Base-by-base conservation (phyloP, 2,888 invertebrate genomes). In the Eilema depressum region DNA sequence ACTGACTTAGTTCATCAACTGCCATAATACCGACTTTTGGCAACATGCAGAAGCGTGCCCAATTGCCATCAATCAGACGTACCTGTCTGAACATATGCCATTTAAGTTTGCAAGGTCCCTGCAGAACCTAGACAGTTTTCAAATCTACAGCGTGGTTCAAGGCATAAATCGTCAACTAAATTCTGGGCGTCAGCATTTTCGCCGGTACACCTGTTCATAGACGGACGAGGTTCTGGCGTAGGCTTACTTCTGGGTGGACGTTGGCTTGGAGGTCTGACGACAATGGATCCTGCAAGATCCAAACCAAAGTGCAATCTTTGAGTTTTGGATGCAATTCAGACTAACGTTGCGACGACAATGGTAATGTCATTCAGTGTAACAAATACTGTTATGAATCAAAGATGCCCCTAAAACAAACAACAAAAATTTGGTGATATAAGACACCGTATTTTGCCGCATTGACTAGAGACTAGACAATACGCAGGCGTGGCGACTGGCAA, bases 401-500 rank as follows among this genome's bases (percentile, higher is more conserved):
- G 11, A 37, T 12, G 1, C 17, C n/a, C 8, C 53, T n/a, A 10
- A 53, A 63, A 64, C 7, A 12, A 64, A 64, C 47, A 63, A 47
- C 57, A 23, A 14, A 64, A 53, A 64, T 30, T 20, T 12, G n/a
- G 47, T 30, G 59, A 64, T 59, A 64, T 60, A 53, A 30, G n/a
- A 64, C 37, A 61, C 7, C 8, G 56, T 28, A 60, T 65, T 70
- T 62, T 66, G 62, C 56, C 70, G 66, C 70, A 63, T 63, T 23
- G 62, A 28, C 53, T 23, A 70, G 70, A 70, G 62, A 28, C 53
- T 23, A 70, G 70, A 70, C 70, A 66, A 70, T 66, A 53, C n/a
- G 37, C 17, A 63, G 70, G 69, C 57, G 78, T 73, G 75, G 80
- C 69, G 23, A 28, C 59, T 73, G 75, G 80, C 69, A 23, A 26